These are phyloP conservation scores for Idaea aversata DNA, from an alignment of 2,888 invertebrate species.

Conservation along the genomic window DNA sequence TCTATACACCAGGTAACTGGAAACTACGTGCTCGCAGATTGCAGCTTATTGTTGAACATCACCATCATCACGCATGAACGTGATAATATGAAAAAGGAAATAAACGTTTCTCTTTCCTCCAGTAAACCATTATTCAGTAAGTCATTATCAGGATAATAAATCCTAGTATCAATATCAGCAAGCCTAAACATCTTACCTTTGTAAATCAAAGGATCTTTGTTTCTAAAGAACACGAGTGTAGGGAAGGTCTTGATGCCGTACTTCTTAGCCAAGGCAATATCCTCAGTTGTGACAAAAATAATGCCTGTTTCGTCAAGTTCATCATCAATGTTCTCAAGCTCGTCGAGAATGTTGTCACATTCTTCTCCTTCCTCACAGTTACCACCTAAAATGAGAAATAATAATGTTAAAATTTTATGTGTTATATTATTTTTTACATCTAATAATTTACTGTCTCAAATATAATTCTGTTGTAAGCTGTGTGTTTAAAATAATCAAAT, in stretches of 20 bases:
- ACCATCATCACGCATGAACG: too few species aligned
- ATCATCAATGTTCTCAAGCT: conserved; percentile 95
- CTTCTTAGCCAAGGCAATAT: conserved; percentile 88
- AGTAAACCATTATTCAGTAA: not conserved
- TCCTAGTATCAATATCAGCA: too few species aligned
- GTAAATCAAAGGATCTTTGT: conserved; percentile 92
- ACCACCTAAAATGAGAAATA: conserved; percentile 77
- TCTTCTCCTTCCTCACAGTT: conserved; percentile 93
- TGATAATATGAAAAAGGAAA: too few species aligned
- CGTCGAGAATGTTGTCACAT: conserved; percentile 91
- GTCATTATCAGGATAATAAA: too few species aligned
- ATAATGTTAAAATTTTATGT: not conserved
- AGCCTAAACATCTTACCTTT: conserved; percentile 70
- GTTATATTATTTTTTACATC: not conserved
- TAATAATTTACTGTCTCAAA: too few species aligned
- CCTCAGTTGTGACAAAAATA: conserved; percentile 96
- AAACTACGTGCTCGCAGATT: too few species aligned
- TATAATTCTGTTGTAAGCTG: too few species aligned
- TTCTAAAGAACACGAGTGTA: conserved; percentile 93
- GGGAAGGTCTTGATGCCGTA: conserved; percentile 92
- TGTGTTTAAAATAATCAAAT: too few species aligned
- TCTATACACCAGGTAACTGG: too few species aligned
- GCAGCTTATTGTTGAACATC: too few species aligned
- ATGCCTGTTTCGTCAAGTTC: conserved; percentile 96
- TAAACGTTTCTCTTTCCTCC: not conserved